A percentile compares a stretch with the other conserved stretches of the same genome.
Evolutionary conservation across 2,113 vertebrate species (phyloP).

Genomic region (Cryptomyrus ogoouensis): DNA sequence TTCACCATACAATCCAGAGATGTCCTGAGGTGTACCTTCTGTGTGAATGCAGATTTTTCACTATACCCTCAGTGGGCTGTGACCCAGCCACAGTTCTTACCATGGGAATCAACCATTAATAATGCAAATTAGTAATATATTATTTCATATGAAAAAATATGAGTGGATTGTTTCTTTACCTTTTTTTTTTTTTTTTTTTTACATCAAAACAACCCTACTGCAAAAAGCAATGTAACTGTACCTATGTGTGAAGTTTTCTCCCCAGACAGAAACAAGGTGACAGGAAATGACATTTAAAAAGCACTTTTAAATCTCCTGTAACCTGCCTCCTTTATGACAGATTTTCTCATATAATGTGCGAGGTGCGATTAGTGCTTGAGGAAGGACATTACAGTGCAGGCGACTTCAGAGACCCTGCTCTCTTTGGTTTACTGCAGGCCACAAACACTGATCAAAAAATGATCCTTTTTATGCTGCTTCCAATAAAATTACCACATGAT

Average conservation of each 20-base stretch:
- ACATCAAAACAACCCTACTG: neutral
- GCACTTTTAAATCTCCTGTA: neutral
- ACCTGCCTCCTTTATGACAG: neutral
- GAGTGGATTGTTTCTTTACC: neutral
- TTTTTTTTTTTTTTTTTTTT: neutral
- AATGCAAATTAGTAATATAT: neutral
- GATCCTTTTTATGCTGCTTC: neutral
- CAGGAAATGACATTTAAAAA: neutral
- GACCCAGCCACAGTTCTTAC: neutral
- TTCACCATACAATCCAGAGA: neutral
- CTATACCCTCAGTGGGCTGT: neutral
- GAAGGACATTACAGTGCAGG: neutral
- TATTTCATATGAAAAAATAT: neutral
- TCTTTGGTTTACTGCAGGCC: neutral
- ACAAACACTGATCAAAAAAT: neutral
- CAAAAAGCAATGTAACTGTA: neutral
- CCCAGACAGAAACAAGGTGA: neutral
- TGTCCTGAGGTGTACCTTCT: neutral
- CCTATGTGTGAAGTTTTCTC: neutral
- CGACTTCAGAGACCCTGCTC: neutral
- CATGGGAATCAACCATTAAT: neutral
- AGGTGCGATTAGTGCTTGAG: neutral
- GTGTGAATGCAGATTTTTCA: neutral
- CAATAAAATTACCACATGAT: neutral
- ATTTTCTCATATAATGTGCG: neutral